These are phyloP conservation scores for Tiaroga cobitis DNA, from an alignment of 2,797 vertebrate species.

Conservation along the genomic window DNA sequence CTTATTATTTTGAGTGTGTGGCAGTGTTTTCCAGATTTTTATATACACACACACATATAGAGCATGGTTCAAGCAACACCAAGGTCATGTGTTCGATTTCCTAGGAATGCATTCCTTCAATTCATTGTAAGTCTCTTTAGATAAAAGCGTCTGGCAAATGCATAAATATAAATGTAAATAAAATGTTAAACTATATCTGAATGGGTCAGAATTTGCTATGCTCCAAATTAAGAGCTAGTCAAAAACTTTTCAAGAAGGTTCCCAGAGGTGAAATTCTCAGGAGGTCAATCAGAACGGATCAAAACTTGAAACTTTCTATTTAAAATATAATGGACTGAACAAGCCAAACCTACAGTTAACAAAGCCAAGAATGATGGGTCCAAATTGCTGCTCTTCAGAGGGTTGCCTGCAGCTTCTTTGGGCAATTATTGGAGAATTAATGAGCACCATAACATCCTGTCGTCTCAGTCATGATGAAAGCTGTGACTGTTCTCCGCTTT, in stretches of 20 bases:
- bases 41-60: not conserved
- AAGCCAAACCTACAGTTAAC: not conserved
- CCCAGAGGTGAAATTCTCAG: not conserved
- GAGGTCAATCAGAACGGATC: constrained; percentile 9
- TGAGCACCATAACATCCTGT: constrained; percentile 11
- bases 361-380: constrained; percentile 5
- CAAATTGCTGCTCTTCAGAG: constrained; percentile 24
- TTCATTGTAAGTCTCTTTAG: not conserved
- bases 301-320: not conserved
- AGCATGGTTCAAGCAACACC: not conserved
- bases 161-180: not conserved
- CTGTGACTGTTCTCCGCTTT: not conserved
- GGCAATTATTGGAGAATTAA: constrained; percentile 24
- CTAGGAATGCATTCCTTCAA: not conserved
- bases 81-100: not conserved
- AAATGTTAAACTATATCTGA: not conserved
- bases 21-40: not conserved
- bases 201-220: not conserved
- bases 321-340: constrained; percentile 1
- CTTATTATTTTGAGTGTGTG: not conserved
- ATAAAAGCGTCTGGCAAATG: not conserved
- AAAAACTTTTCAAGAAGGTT: not conserved
- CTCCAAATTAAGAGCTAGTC: not conserved
- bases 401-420: not conserved
- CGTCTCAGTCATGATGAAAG: not conserved